phyloP scores from a whole-genome alignment of 2,113 vertebrate species.

The Myiozetetes cayanensis region DNA sequence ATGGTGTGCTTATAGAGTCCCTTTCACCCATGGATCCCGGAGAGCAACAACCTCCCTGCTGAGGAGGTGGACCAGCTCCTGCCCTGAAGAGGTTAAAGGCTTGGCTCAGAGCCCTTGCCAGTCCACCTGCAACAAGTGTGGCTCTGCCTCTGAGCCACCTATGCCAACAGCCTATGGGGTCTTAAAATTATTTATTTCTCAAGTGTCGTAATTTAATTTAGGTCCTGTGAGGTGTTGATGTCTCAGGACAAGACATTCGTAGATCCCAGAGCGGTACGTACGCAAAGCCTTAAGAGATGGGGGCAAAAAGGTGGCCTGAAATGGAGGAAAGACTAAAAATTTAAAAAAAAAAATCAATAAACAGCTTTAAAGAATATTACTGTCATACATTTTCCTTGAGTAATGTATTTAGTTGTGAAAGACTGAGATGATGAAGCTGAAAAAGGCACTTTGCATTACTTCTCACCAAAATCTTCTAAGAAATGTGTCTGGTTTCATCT shows the following conservation, averaged over 20 bases:
- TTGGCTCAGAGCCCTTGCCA: neutral
- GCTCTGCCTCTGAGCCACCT: neutral
- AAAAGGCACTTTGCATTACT: neutral
- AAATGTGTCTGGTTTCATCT: neutral
- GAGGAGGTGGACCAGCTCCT: neutral
- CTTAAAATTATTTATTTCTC: neutral
- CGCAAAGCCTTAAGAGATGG: neutral
- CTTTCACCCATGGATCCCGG: neutral
- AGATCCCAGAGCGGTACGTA: rapidly evolving
- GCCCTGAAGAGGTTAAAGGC: neutral
- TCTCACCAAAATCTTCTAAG: neutral
- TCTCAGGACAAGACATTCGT: neutral
- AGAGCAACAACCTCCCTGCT: neutral
- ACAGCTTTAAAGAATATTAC: neutral
- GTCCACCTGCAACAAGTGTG: neutral
- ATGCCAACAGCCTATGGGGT: neutral
- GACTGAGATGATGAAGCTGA: neutral
- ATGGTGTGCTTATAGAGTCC: neutral
- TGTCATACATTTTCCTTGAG: neutral
- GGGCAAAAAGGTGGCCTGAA: neutral
- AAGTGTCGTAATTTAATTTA: neutral
- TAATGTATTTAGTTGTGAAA: neutral
- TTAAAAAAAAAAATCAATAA: neutral
- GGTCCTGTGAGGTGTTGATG: neutral
- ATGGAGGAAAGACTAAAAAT: neutral